Evolutionary conservation across 35 echinoderm and acorn worm genomes (phyloP).

Genomic region (Strongylocentrotus purpuratus): DNA sequence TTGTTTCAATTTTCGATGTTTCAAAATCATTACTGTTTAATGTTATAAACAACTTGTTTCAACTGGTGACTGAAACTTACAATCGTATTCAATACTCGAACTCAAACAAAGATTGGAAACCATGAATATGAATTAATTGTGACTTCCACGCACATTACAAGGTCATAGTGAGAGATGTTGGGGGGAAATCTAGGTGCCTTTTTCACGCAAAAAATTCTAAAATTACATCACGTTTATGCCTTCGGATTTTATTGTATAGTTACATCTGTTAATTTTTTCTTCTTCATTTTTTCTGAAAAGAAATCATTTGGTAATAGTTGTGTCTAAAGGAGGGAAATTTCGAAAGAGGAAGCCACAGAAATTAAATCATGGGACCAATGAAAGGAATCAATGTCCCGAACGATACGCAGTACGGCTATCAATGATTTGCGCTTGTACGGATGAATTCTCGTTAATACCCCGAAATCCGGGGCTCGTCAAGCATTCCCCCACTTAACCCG

Average conservation of each 20-base stretch:
- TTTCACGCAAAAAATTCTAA: not conserved
- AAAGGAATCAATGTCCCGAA: not conserved
- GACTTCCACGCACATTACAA: not conserved
- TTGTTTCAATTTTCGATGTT: not conserved
- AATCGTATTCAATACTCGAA: not conserved
- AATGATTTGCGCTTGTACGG: not conserved
- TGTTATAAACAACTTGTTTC: not conserved
- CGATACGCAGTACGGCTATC: not conserved
- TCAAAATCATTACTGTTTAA: not conserved
- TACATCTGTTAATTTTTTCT: not conserved
- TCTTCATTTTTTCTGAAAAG: not conserved
- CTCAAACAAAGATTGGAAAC: not conserved
- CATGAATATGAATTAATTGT: not conserved
- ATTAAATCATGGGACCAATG: not conserved
- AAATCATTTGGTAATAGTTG: not conserved
- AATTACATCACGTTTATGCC: too few relatives aligned
- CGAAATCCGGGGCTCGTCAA: not conserved
- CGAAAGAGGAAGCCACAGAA: not conserved
- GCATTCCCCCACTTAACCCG: not conserved
- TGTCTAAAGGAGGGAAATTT: not conserved
- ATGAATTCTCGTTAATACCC: too few relatives aligned
- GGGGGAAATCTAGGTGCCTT: not conserved
- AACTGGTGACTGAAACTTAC: not conserved
- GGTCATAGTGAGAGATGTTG: not conserved
- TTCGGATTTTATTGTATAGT: not conserved